Evolutionary conservation across 2,888 invertebrate genomes (phyloP).

Genomic region (Aleiodes leptofemur): DNA sequence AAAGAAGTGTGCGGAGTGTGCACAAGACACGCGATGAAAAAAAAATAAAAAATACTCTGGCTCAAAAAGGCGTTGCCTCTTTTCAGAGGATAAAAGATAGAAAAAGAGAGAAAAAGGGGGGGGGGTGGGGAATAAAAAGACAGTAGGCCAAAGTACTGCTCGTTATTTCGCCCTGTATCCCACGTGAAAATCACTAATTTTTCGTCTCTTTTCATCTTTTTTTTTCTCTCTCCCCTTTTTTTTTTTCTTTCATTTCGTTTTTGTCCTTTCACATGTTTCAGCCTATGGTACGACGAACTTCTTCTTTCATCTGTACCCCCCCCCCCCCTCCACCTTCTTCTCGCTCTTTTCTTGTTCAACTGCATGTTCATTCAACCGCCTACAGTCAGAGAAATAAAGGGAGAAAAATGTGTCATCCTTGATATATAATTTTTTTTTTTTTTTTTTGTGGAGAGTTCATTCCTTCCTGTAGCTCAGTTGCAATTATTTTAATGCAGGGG

Average conservation of each 20-base stretch:
- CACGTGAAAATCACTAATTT: slow-evolving; percentile 44
- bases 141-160: slow-evolving; percentile 14
- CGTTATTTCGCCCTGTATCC: slow-evolving; percentile 33
- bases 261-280: too few species aligned
- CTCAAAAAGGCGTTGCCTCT: background rate
- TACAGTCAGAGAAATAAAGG: slow-evolving; percentile 7
- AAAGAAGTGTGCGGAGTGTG: background rate
- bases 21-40: slow-evolving; percentile 21
- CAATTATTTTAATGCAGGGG: too few species aligned
- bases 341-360: slow-evolving; percentile 12
- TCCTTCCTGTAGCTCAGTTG: too few species aligned
- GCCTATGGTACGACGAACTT: slow-evolving; percentile 3
- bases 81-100: background rate
- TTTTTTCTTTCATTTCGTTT: slow-evolving; percentile 1
- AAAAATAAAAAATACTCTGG: slow-evolving; percentile 10
- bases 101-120: background rate
- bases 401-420: slow-evolving; percentile 31
- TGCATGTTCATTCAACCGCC: slow-evolving; percentile 30
- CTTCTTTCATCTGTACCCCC: too few species aligned
- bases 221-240: slow-evolving; percentile 15
- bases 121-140: background rate
- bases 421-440: background rate
- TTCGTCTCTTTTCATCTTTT: background rate
- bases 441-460: background rate
- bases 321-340: background rate